Base-by-base conservation (phyloP, 2,888 invertebrate species). In the Xanthia icteritia region DNA sequence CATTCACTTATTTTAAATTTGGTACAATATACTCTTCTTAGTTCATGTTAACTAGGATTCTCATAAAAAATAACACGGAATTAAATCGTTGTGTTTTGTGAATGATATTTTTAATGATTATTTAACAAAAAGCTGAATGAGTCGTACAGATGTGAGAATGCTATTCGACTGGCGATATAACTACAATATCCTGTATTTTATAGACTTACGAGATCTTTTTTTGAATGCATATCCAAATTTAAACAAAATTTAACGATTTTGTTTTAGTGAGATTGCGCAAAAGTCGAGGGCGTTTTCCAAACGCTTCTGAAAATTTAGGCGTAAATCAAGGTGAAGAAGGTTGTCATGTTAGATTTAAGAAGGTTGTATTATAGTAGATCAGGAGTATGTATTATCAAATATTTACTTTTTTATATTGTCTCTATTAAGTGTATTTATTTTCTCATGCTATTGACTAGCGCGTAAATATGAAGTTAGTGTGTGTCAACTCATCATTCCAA, bases 401-500 rank as follows among this genome's bases (percentile, higher is more conserved):
- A 1, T 11, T 31, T 27, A 73, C 15, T 73, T 56, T 48, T 36
- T 45, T n/a, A 11, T 36, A 20, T 39, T 9, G 23, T 23, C 31
- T 74, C 2, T 27, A 23, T 11, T 23, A 17, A 17, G 2, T 13
- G 2, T 15, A 51, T 61, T 42, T 1, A 64, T 54, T 64, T 73
- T 61, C 39, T 58, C 36, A 79, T 58, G n/a, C 17, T 23, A 39
- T 56, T 70, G n/a, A 56, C 3, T 31, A 6, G 2, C 31, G 9
- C n/a, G 13, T 60, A 54, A 56, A 61, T 27, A 69, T 72, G n/a
- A 68, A 75, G 51, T 68, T 64, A 74, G 51, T 68, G 15, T 51
- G 39, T 74, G 20, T 56, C 51, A 31, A 5, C 27, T 73, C 27
- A 60, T 68, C 56, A 51, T 58, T 48, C 17, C 15, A 36, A 54